Percentiles rank a stretch among this genome's conserved stretches.
Evolutionary conservation across 1,140 invertebrate species (phyloP).

Genomic region (Pollicipes pollicipes): DNA sequence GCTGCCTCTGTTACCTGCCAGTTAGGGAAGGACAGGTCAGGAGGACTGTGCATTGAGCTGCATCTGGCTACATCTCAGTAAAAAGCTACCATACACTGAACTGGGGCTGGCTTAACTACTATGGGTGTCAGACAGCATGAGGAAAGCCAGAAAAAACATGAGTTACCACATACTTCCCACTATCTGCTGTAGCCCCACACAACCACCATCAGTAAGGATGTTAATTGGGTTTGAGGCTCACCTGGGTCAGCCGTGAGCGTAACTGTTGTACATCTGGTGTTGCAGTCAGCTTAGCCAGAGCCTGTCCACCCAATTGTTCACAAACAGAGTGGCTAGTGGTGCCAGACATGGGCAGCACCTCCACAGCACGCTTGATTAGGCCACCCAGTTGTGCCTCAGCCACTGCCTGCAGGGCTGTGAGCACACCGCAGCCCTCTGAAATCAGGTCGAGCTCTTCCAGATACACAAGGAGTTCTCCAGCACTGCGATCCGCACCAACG

Average conservation of each 20-base stretch:
- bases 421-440: neutral
- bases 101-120: no score
- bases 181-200: no score
- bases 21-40: neutral
- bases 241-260: neutral
- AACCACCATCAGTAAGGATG: no score
- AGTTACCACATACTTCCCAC: no score
- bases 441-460: neutral
- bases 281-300: neutral
- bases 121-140: no score
- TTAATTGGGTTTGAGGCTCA: neutral
- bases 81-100: no score
- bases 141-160: no score
- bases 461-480: neutral
- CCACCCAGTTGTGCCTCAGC: neutral
- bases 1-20: neutral
- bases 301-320: neutral
- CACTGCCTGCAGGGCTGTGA: neutral
- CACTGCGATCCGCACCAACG: neutral
- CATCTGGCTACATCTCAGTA: no score
- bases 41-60: no score
- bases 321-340: neutral
- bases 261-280: neutral
- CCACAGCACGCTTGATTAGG: neutral
- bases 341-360: neutral